A percentile compares a stretch with the other conserved stretches of the same genome.
These are phyloP conservation scores for Cinclus mexicanus DNA, from an alignment of 2,113 vertebrate species.

Conservation along the genomic window DNA sequence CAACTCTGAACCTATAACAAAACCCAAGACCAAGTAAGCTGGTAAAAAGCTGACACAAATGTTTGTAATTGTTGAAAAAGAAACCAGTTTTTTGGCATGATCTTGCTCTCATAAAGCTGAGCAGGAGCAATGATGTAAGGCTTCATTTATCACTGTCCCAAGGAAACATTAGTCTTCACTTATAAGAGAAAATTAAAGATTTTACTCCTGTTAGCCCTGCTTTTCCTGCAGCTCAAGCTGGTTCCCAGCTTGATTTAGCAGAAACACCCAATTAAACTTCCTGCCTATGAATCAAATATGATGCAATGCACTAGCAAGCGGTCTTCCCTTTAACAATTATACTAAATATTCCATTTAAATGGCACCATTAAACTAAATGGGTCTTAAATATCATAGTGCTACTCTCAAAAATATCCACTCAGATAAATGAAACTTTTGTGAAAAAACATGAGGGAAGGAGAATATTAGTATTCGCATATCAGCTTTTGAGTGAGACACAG, in stretches of 20 bases:
- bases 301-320: neutral
- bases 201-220: neutral
- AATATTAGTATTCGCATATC: neutral
- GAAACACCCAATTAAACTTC: constrained; percentile 16
- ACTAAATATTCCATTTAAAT: neutral
- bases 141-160: constrained; percentile 20
- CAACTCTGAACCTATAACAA: neutral
- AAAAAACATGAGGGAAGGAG: neutral
- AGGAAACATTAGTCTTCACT: neutral
- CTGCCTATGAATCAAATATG: neutral
- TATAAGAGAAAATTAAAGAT: neutral
- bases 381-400: neutral
- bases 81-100: neutral
- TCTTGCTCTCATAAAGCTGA: neutral
- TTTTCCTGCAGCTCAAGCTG: neutral
- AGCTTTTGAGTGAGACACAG: neutral
- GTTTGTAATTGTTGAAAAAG: neutral
- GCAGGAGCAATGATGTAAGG: neutral
- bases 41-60: neutral
- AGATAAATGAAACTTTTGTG: neutral
- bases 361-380: neutral
- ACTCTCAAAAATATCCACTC: neutral
- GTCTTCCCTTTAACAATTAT: neutral
- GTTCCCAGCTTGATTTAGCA: neutral
- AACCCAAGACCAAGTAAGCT: neutral